Conservation (phyloP, 1,140 invertebrate genomes). For the Epicauta chinensis region DNA sequence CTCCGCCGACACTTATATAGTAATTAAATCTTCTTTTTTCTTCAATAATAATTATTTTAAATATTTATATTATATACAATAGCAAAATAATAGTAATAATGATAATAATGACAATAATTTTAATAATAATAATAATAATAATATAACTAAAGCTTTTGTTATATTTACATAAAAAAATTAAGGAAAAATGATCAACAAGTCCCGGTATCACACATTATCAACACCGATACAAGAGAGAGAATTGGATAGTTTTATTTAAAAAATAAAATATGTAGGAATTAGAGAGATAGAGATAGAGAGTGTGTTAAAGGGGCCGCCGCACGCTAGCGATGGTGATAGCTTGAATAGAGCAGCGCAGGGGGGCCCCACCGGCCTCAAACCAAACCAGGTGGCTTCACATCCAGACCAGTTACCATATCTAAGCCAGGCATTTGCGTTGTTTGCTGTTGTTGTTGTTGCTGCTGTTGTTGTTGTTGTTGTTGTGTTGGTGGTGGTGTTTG, state of each 20-base stretch:
- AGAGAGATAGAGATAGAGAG: background rate
- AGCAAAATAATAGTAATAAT: conserved; percentile 3
- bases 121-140: conserved; percentile 1
- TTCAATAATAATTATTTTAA: conserved; percentile 1
- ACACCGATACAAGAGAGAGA: no score
- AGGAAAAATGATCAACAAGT: no score
- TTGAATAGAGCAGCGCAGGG: conserved; percentile 46
- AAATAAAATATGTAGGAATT: background rate
- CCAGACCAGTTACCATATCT: conserved; percentile 45
- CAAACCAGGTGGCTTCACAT: conserved; percentile 53
- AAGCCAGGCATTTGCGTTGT: conserved; percentile 37
- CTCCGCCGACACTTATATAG: conserved; percentile 12
- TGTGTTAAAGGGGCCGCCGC: conserved; percentile 12
- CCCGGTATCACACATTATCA: background rate
- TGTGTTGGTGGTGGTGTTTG: conserved; percentile 38
- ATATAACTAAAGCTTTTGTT: conserved; percentile 23
- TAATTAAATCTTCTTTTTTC: conserved; percentile 7
- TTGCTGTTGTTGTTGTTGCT: conserved; percentile 31
- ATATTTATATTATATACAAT: conserved; percentile 25
- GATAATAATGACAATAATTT: no score
- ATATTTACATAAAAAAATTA: conserved; percentile 22
- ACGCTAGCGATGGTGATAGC: conserved; percentile 44
- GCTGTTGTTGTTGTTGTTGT: conserved; percentile 4
- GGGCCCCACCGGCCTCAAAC: conserved; percentile 55
- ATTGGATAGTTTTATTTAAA: background rate